These are phyloP conservation scores for Delichon dasypus DNA, from an alignment of 2,797 vertebrate species.

Conservation along the genomic window DNA sequence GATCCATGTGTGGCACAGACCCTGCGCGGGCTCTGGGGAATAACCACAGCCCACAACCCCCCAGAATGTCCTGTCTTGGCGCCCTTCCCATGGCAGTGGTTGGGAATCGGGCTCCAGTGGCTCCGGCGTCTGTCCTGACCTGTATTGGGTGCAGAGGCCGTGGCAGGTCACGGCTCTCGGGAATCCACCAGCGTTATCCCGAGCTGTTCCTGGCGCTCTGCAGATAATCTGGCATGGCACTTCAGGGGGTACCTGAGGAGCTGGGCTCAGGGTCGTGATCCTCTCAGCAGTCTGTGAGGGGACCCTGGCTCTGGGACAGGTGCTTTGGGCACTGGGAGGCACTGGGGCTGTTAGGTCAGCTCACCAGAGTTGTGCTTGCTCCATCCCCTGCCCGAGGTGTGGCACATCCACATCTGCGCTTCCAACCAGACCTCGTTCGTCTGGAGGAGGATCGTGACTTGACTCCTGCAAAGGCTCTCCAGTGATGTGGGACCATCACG, in stretches of 20 bases:
- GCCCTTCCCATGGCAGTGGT: background rate
- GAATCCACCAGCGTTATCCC: background rate
- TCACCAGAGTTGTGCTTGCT: background rate
- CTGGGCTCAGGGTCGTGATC: background rate
- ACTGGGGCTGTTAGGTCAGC: background rate
- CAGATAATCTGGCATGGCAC: background rate
- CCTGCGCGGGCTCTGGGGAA: background rate
- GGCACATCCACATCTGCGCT: background rate
- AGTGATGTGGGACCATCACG: background rate
- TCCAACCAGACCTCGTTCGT: background rate
- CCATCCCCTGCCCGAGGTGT: fast-evolving
- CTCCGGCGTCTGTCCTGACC: background rate
- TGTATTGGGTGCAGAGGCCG: background rate
- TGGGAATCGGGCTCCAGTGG: background rate
- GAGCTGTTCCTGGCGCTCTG: background rate
- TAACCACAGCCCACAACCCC: background rate
- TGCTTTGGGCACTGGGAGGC: background rate
- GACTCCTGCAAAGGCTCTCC: background rate
- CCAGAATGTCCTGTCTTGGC: background rate
- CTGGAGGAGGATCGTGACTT: background rate
- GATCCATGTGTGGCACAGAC: fast-evolving
- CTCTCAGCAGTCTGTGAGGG: background rate
- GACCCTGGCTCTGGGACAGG: background rate
- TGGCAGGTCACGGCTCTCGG: background rate
- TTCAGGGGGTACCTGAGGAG: background rate